Percentiles rank a stretch among this genome's conserved stretches.
These are phyloP conservation scores for Schrankia costaestrigalis DNA, from an alignment of 2,888 invertebrate species.

Conservation along the genomic window DNA sequence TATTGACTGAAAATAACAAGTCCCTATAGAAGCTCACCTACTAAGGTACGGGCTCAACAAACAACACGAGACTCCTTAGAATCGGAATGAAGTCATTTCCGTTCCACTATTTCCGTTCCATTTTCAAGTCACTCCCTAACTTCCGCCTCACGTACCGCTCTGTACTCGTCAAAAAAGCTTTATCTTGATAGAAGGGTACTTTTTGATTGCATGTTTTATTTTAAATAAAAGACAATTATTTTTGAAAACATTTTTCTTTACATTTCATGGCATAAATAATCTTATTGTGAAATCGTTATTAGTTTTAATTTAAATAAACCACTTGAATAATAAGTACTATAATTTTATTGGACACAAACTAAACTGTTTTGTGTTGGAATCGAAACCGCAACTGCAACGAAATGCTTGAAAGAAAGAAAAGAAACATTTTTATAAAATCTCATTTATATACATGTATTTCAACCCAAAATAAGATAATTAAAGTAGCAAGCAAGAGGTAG, in stretches of 20 bases:
- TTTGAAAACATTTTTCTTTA: too few species aligned
- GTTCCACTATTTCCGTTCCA: constrained; percentile 46
- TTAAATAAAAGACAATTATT: too few species aligned
- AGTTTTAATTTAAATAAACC: too few species aligned
- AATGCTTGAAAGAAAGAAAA: too few species aligned
- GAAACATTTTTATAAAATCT: too few species aligned
- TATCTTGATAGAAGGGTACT: constrained; percentile 18
- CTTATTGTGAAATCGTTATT: too few species aligned
- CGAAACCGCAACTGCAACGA: too few species aligned
- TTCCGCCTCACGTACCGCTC: constrained; percentile 32
- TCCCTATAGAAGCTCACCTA: constrained; percentile 17
- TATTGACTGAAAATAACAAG: background rate
- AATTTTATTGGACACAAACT: constrained; percentile 19
- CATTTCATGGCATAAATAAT: too few species aligned
- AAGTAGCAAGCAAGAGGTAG: too few species aligned
- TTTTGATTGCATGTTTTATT: constrained; percentile 12
- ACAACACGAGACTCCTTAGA: constrained; percentile 27
- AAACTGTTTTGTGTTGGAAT: too few species aligned
- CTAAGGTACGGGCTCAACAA: constrained; percentile 20
- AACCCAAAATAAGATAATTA: too few species aligned
- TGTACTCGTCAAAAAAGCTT: constrained; percentile 24
- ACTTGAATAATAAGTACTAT: constrained; percentile 20
- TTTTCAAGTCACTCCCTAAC: constrained; percentile 37
- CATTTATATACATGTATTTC: too few species aligned
- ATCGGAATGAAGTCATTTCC: constrained; percentile 48